phyloP scores from a whole-genome alignment of 2,113 vertebrate genomes.

The Pogonocichla stellata region DNA sequence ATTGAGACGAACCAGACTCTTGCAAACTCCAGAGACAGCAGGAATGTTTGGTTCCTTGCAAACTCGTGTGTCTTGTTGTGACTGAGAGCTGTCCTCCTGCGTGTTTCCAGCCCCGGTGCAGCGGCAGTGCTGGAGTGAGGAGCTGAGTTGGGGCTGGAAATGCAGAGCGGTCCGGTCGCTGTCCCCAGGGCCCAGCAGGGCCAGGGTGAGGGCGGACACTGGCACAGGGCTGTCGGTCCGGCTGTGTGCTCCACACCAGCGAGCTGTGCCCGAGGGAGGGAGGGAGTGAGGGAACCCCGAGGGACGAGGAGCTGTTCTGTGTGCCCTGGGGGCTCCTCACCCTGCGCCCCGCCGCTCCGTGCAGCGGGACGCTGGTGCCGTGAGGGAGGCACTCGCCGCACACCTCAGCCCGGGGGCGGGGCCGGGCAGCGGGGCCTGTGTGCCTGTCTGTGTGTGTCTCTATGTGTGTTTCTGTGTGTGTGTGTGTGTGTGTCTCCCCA shows the following conservation, averaged over 20 bases:
- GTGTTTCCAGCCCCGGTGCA: neutral
- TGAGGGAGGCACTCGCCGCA: neutral
- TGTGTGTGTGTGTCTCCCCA: too few species aligned
- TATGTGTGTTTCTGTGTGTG: rapidly evolving
- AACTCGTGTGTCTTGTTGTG: neutral
- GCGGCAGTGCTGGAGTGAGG: neutral
- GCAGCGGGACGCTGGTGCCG: neutral
- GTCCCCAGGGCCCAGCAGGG: too few species aligned
- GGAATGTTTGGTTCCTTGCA: neutral
- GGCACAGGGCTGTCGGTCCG: rapidly evolving
- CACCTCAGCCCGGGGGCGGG: too few species aligned
- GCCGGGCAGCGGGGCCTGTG: too few species aligned
- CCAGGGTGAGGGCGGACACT: rapidly evolving
- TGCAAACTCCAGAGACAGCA: neutral
- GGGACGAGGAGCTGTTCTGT: rapidly evolving
- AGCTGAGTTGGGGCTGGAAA: neutral
- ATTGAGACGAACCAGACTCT: neutral
- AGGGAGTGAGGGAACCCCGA: rapidly evolving
- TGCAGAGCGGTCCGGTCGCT: rapidly evolving
- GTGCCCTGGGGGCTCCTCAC: neutral
- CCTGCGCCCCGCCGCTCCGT: rapidly evolving
- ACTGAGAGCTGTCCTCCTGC: too few species aligned
- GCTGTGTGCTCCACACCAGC: rapidly evolving
- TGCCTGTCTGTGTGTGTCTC: rapidly evolving
- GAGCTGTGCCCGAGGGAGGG: neutral